A percentile compares a stretch with the other conserved stretches of the same genome.
Evolutionary conservation across 2,888 invertebrate genomes (phyloP).

Genomic region (Microchrysa polita): DNA sequence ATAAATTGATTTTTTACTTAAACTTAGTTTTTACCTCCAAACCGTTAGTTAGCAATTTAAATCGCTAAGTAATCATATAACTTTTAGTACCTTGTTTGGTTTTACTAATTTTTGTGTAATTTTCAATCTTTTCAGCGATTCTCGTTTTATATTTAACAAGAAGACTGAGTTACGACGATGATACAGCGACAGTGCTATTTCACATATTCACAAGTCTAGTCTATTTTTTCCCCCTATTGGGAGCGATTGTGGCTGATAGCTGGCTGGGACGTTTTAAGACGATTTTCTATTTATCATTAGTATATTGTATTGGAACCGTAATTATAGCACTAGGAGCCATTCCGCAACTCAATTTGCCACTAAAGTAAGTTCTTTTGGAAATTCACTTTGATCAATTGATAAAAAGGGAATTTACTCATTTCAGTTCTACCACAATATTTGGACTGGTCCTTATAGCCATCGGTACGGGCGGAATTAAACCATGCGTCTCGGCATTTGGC

Average conservation of each 20-base stretch:
- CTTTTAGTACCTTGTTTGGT: no score
- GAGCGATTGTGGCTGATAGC: constrained; percentile 94
- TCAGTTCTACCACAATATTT: constrained; percentile 72
- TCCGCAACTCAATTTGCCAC: constrained; percentile 70
- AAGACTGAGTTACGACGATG: constrained; percentile 76
- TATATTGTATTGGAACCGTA: constrained; percentile 86
- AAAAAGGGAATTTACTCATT: constrained; percentile 51
- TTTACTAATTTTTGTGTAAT: not conserved
- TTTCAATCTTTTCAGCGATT: constrained; percentile 82
- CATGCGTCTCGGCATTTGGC: constrained; percentile 94
- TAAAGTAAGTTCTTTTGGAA: constrained; percentile 58
- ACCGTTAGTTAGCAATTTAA: no score
- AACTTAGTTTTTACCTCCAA: no score
- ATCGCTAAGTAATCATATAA: no score
- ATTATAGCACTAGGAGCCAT: constrained; percentile 77
- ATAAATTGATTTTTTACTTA: no score
- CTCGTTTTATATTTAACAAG: constrained; percentile 87
- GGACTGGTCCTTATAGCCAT: constrained; percentile 81
- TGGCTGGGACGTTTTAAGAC: constrained; percentile 85
- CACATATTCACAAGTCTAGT: constrained; percentile 90
- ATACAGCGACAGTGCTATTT: constrained; percentile 85
- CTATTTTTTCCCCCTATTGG: constrained; percentile 71
- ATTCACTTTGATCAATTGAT: not conserved
- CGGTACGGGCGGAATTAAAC: constrained; percentile 96
- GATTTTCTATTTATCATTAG: constrained; percentile 86